Conservation (phyloP, 2,888 invertebrate species). For the Volucella bombylans region DNA sequence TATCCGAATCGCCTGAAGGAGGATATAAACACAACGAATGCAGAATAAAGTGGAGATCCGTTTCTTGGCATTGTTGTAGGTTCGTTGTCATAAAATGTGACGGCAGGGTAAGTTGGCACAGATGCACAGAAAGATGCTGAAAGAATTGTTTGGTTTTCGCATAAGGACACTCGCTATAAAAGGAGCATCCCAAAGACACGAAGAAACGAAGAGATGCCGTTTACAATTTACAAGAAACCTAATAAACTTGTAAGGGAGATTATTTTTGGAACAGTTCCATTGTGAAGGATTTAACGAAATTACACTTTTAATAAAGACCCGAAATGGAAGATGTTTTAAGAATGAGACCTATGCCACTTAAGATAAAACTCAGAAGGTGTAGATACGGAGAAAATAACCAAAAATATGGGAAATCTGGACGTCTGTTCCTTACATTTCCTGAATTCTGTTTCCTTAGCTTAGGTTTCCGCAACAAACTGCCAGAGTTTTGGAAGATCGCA, state of each 20-base stretch:
- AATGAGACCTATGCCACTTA: no score
- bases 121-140: not conserved
- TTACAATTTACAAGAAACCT: not conserved
- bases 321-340: no score
- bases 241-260: constrained; percentile 6
- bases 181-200: not conserved
- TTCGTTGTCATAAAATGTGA: constrained; percentile 18
- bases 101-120: no score
- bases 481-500: no score
- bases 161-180: constrained; percentile 4
- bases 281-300: no score
- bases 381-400: no score
- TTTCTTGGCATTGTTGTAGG: constrained; percentile 42
- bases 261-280: not conserved
- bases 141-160: not conserved
- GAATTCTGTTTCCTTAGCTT: no score
- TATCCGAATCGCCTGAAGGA: constrained; percentile 16
- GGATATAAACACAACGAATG: constrained; percentile 39
- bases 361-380: no score
- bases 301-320: no score
- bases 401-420: no score
- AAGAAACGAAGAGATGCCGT: constrained; percentile 5
- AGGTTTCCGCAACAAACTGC: no score
- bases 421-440: no score
- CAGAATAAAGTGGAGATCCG: constrained; percentile 32